Conservation (phyloP, 2,113 vertebrate genomes). For the Rhinopomastus cyanomelas region DNA sequence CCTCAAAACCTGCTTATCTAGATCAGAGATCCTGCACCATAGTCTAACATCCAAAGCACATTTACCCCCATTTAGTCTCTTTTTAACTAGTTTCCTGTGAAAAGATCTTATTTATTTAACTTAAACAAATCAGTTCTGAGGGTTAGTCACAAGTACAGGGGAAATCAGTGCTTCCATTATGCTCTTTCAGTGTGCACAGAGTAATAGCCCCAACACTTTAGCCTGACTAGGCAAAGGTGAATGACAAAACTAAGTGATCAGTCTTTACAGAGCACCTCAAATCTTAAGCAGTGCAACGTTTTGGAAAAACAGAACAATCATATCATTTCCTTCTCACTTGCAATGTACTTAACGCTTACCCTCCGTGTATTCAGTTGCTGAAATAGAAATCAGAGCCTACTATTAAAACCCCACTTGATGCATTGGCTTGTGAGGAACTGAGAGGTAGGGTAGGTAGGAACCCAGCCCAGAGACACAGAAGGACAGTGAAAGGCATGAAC, state of each 20-base stretch:
- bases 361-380: background rate
- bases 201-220: background rate
- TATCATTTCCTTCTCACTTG: background rate
- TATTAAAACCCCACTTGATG: background rate
- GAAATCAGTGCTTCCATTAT: background rate
- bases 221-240: background rate
- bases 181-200: background rate
- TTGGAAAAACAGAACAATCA: background rate
- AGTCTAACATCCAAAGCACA: background rate
- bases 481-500: rapidly evolving
- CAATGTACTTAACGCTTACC: background rate
- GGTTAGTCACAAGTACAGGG: background rate
- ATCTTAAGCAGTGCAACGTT: background rate
- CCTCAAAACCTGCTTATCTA: background rate
- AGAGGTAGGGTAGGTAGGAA: background rate
- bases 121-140: background rate
- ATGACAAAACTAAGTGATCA: background rate
- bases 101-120: background rate
- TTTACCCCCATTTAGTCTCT: background rate
- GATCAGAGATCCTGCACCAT: background rate
- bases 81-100: background rate
- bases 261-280: background rate
- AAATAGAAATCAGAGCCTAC: background rate
- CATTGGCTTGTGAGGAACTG: background rate
- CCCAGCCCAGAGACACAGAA: background rate